Base-by-base conservation (phyloP, 2,888 invertebrate species). In the Amiota mariae region DNA sequence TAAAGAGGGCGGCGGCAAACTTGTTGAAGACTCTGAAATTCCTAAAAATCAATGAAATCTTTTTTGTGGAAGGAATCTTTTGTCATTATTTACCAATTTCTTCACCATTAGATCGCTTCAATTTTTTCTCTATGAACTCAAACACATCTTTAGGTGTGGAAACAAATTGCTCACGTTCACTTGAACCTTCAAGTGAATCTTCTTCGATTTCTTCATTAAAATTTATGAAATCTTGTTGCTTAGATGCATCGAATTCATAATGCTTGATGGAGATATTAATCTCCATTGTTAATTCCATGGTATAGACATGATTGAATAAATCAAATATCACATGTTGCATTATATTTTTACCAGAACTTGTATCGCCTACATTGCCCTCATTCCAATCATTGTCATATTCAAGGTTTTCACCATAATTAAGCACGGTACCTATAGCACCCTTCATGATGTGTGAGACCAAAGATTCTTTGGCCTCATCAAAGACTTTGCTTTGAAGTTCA, bases 391-490 rank as follows among this genome's bases (percentile, higher is more conserved):
- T 12, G 6, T 15, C 49, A 67, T 66, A 36, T 47, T 18, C 24
- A 9, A 51, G 64, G 71, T 57, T 75, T 0, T 66, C 36, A 54
- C 78, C 78, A 18, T 76, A 81, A 57, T 72, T 79, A 2, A 81
- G 72, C 13, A 84, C 51, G 2, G 76, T 77, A 72, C 79, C 77
- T 0, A 66, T 76, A 11, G 73, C 68, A 9, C 82, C 81, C n/a
- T 67, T 67, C 12, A 82, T 63, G 8, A 82, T 75, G 18, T 77
- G 76, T 3, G 72, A 72, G 68, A 81, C 56, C 0, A 79, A 76
- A 11, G 79, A 77, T 8, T 71, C 20, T 10, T 77, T 72, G 20
- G 81, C 80, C 76, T 79, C 78, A 20, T 77, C 73, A 15, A 61
- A 68, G 48, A 82, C 71, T 51, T 74, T 70, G 18, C 20, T 15